Conservation (phyloP, 37 sponge, comb jelly and placozoan species). For the Hormiphora californensis region DNA sequence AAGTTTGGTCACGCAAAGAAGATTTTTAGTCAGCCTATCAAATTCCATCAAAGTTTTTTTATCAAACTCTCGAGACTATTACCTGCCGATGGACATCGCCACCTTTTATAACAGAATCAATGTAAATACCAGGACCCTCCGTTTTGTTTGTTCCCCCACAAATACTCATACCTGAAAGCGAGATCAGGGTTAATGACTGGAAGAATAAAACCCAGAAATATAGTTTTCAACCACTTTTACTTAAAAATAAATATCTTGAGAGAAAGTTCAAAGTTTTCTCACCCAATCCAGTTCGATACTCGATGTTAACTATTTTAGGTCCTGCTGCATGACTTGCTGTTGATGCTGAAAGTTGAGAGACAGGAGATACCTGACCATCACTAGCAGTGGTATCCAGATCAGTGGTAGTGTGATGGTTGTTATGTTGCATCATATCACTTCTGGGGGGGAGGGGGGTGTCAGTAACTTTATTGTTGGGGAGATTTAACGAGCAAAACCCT, state of each 20-base stretch:
- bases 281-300: constrained; percentile 21
- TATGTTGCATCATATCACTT: too few relatives aligned
- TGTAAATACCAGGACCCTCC: constrained; percentile 63
- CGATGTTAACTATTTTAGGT: constrained; percentile 18
- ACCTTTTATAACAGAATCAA: constrained; percentile 67
- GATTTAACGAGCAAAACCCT: too few relatives aligned
- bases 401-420: too few relatives aligned
- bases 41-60: not conserved
- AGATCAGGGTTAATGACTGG: too few relatives aligned
- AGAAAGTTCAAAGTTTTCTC: too few relatives aligned
- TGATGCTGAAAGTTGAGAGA: constrained; percentile 18
- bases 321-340: not conserved
- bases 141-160: constrained; percentile 58
- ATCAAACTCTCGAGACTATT: not conserved
- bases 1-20: too few relatives aligned
- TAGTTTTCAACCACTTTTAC: too few relatives aligned
- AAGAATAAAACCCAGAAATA: too few relatives aligned
- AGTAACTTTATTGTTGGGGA: too few relatives aligned
- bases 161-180: constrained; percentile 68
- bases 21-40: too few relatives aligned
- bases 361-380: constrained; percentile 14
- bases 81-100: constrained; percentile 69
- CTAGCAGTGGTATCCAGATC: constrained; percentile 21
- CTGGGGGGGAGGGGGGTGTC: too few relatives aligned
- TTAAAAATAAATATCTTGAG: too few relatives aligned